Evolutionary conservation across 2,797 vertebrate species (phyloP).

Genomic region (Hybognathus amarus): DNA sequence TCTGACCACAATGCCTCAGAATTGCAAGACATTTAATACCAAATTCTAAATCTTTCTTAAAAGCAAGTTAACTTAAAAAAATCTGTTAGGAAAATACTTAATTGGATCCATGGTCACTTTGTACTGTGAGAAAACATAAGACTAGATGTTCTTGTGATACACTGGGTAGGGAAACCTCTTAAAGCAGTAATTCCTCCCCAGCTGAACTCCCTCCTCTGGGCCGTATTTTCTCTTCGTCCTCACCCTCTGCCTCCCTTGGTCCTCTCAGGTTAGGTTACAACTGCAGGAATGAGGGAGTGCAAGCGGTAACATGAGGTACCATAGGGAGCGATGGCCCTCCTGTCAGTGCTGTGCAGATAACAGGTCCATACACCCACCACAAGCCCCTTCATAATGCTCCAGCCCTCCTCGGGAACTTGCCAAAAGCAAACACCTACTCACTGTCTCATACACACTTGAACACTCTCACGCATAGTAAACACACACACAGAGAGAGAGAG

Average conservation of each 20-base stretch:
- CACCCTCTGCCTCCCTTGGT: constrained; percentile 19
- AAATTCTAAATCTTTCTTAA: background rate
- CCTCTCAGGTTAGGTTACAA: constrained; percentile 76
- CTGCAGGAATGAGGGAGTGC: constrained; percentile 91
- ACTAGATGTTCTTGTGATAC: constrained; percentile 23
- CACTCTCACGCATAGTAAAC: constrained; percentile 31
- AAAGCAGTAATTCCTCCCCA: constrained; percentile 36
- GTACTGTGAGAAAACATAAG: background rate
- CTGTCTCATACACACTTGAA: constrained; percentile 32
- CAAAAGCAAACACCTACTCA: constrained; percentile 47
- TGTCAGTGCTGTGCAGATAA: constrained; percentile 82
- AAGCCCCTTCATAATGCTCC: constrained; percentile 46
- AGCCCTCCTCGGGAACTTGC: constrained; percentile 17
- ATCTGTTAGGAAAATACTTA: background rate
- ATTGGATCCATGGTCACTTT: background rate
- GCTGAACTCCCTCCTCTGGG: constrained; percentile 58
- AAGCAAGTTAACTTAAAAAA: background rate
- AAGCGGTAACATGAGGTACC: constrained; percentile 95
- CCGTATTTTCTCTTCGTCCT: constrained; percentile 43
- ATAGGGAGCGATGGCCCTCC: constrained; percentile 87
- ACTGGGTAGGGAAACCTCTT: background rate
- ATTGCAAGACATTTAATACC: background rate
- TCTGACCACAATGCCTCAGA: background rate
- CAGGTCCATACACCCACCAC: constrained; percentile 77
- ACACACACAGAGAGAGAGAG: background rate